Evolutionary conservation across 2,113 vertebrate species (phyloP), one percentile per base, ranked within the genome.

Genomic region (Oryzias curvinotus): DNA sequence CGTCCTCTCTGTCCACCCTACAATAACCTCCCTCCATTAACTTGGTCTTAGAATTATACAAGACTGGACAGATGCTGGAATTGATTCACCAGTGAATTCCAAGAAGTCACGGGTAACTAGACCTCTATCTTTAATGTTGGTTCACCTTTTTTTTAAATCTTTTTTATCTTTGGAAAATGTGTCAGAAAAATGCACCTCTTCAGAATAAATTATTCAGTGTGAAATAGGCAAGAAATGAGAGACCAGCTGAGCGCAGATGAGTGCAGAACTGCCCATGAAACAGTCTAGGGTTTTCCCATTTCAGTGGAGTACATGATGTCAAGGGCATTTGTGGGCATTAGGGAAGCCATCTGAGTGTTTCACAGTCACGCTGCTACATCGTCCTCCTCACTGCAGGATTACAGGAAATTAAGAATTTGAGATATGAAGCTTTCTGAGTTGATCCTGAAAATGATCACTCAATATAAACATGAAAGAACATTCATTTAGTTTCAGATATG

Each of bases 61-160:
- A 52, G 52, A 26, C 21, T n/a, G 7, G 57, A 73, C 47, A 73
- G 49, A 44, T 45, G 53, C 57, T 49, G 62, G 65, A 57, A 52
- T 57, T 47, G 41, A 41, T 63, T 71, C 51, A 36, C 57, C 64
- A 17, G n/a, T 75, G 56, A 48, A 53, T 65, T 62, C 43, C 64
- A 41, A 21, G 17, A 67, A 26, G 53, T 59, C 44, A 68, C 44
- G 45, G 46, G 12, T 23, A 55, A 46, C 65, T 57, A 52, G 45
- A 23, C 52, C 36, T 57, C 55, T 28, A 19, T 26, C 46, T 13
- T 57, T 13, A 14, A 5, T 26, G 52, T 70, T 36, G 55, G 26
- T 8, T 48, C 41, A 14, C 23, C 19, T 15, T 49, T 21, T 55
- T 50, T 18, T 1, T n/a, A n/a, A n/a, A 43, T 48, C n/a, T 1